A percentile compares a stretch with the other conserved stretches of the same genome.
phyloP scores from a whole-genome alignment of 2,797 vertebrate species.

The Bryconaethiops microstoma region DNA sequence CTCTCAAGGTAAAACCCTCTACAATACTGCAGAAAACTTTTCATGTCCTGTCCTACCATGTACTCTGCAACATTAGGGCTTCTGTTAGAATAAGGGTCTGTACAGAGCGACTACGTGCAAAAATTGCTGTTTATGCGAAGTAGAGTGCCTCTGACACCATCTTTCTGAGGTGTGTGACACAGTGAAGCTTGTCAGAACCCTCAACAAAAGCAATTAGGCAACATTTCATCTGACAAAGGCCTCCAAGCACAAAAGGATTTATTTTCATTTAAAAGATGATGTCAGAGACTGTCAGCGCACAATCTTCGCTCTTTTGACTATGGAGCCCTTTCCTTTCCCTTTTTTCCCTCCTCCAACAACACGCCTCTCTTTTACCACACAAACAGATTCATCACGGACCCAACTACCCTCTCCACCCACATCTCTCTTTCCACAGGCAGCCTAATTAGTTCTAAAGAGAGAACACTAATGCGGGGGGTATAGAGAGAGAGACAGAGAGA shows the following conservation, averaged over 20 bases:
- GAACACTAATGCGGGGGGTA: constrained; percentile 65
- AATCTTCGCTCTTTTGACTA: constrained; percentile 64
- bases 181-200: constrained; percentile 60
- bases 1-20: background rate
- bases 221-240: constrained; percentile 65
- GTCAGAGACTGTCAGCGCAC: constrained; percentile 50
- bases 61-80: background rate
- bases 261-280: constrained; percentile 63
- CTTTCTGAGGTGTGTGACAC: constrained; percentile 9
- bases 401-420: constrained; percentile 73
- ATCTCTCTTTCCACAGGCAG: constrained; percentile 75
- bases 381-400: constrained; percentile 78
- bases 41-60: background rate
- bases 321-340: constrained; percentile 66
- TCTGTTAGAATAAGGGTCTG: background rate
- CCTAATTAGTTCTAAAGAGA: constrained; percentile 86
- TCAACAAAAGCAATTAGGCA: constrained; percentile 64
- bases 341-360: constrained; percentile 63
- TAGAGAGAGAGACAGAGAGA: constrained; percentile 55
- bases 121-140: background rate
- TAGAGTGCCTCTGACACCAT: constrained; percentile 8
- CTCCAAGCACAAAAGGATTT: constrained; percentile 67
- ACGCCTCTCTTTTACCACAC: constrained; percentile 78
- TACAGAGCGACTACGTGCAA: background rate
- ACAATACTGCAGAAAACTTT: background rate